Evolutionary conservation across 30 jellyfish, hydroid and myxozoan genomes (phyloP), one percentile per base, ranked within the genome.

Genomic region (Nemopilema nomurai): DNA sequence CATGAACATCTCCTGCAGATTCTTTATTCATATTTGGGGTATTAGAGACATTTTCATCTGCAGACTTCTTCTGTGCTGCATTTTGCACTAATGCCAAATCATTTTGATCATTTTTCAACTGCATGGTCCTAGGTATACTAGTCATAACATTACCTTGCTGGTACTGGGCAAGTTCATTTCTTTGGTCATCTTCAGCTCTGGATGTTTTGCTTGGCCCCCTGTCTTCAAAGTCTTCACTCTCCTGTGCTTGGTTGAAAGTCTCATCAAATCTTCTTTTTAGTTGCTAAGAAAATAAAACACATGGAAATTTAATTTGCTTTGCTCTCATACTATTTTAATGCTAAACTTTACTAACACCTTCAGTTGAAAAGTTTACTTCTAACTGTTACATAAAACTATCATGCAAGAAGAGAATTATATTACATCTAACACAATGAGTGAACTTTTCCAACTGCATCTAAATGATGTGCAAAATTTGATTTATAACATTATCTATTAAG

Each of bases 231-330:
- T 87, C 96, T 70, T 87, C 96, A 62, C 71, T 62, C 76, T 77
- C 90, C 41, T 87, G 96, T 1, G 85, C 85, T 67, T 78, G 89
- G 84, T 87, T 87, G 78, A 78, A 77, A 19, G 90, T 87, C 28
- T 87, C 90, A 71, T 87, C 90, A 62, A 87, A 87, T 32, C 89
- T 87, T 25, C 96, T 72, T 53, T 87, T 87, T 17, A 87, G 85
- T 65, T 87, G 96, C 96, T 87, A 28, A 49, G 72, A 84, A 0
- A 13, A 26, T 49, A 66, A 19, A 57, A 24, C 62, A 65, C 81
- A 71, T 25, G 7, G 30, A 24, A 19, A 3, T 63, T 3, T 41
- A 13, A 3, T 6, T 6, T 41, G 57, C 57, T 3, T 41, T 3
- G 13, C 57, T 3, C 13, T n/a, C n/a, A n/a, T n/a, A n/a, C n/a